phyloP scores from a whole-genome alignment of 2,797 vertebrate genomes.

The Neopelma chrysocephalum region DNA sequence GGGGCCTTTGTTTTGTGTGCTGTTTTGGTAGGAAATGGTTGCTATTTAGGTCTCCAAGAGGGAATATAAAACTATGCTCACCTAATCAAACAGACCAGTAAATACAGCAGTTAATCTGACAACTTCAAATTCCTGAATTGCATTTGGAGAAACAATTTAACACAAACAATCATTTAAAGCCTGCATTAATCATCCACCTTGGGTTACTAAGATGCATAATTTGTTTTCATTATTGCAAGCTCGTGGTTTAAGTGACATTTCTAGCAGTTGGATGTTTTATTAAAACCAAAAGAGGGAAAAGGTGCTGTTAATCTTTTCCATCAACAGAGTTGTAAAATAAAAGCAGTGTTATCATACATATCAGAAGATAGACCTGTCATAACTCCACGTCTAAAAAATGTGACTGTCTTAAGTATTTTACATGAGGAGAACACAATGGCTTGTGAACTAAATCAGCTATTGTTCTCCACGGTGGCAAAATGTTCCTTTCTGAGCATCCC shows the following conservation, averaged over 20 bases:
- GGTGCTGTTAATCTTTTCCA: conserved; percentile 16
- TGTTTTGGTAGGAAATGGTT: conserved; percentile 92
- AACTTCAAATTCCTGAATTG: conserved; percentile 79
- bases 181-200: conserved; percentile 79
- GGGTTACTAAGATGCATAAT: conserved; percentile 74
- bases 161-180: conserved; percentile 85
- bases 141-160: conserved; percentile 77
- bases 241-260: conserved; percentile 64
- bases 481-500: not conserved
- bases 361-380: not conserved
- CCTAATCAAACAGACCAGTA: conserved; percentile 88
- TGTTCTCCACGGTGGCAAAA: not conserved
- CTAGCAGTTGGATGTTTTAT: conserved; percentile 44
- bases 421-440: not conserved
- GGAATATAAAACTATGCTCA: conserved; percentile 92
- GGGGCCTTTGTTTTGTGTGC: conserved; percentile 85
- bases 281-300: conserved; percentile 41
- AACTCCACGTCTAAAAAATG: not conserved
- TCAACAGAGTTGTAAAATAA: conserved; percentile 25
- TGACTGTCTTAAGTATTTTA: not conserved
- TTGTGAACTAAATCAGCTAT: not conserved
- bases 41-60: conserved; percentile 88
- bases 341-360: not conserved
- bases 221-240: conserved; percentile 73
- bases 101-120: conserved; percentile 82